Evolutionary conservation across 2,797 vertebrate species (phyloP).

Genomic region (Aselliscus stoliczkanus): DNA sequence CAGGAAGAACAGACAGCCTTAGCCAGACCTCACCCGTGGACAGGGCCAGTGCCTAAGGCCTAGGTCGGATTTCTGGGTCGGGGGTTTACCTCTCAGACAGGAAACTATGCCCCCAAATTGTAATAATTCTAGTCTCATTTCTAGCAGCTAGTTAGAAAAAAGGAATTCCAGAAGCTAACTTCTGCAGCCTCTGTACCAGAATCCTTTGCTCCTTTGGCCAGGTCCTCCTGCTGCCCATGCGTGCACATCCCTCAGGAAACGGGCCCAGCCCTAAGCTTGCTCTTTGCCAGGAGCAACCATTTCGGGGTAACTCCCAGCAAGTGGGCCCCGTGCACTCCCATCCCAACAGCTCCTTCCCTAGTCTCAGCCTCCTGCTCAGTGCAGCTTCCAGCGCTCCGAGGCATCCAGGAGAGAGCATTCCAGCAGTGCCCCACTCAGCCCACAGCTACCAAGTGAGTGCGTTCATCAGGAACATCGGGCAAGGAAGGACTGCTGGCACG

Average conservation of each 20-base stretch:
- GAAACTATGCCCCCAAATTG: not conserved
- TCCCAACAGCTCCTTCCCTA: not conserved
- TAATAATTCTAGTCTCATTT: not conserved
- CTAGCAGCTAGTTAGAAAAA: not conserved
- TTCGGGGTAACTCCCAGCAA: not conserved
- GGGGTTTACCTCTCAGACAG: not conserved
- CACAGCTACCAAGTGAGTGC: not conserved
- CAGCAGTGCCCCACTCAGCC: rapidly evolving
- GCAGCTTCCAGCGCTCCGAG: not conserved
- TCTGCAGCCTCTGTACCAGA: not conserved
- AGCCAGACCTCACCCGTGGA: not conserved
- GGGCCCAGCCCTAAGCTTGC: not conserved
- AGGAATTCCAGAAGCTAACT: not conserved
- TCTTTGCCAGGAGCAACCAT: not conserved
- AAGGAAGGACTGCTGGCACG: not conserved
- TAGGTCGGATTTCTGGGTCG: not conserved
- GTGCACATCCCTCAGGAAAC: not conserved
- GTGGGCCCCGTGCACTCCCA: not conserved
- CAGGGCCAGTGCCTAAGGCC: not conserved
- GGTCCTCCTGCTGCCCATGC: too few relatives aligned
- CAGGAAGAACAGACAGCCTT: not conserved
- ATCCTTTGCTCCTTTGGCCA: not conserved
- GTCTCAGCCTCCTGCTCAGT: not conserved
- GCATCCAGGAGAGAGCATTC: not conserved
- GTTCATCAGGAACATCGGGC: too few relatives aligned